Evolutionary conservation across 2,888 invertebrate genomes (phyloP).

Genomic region (Cephalotes varians): DNA sequence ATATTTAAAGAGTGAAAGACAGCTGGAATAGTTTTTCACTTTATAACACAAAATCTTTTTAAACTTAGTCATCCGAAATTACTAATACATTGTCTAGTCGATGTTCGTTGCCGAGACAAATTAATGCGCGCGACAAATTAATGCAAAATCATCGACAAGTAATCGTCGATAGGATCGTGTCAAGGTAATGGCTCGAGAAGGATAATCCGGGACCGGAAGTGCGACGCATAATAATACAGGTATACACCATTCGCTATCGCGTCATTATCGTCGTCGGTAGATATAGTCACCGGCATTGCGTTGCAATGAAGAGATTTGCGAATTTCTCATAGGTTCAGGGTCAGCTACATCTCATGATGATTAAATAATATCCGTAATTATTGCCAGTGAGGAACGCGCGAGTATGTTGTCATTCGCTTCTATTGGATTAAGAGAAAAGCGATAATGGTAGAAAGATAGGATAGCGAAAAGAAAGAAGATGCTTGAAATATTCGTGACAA

Average conservation of each 20-base stretch:
- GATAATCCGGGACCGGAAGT: conserved; percentile 73
- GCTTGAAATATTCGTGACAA: neutral
- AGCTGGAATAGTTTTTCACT: neutral
- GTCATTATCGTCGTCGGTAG: conserved; percentile 53
- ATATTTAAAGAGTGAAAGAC: neutral
- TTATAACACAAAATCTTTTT: neutral
- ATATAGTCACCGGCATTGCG: conserved; percentile 5
- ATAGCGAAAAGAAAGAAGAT: neutral
- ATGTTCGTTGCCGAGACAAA: neutral
- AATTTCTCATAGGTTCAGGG: conserved; percentile 52
- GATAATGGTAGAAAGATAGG: neutral
- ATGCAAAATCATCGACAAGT: conserved; percentile 45
- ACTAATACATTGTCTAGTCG: neutral
- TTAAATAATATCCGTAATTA: conserved; percentile 51
- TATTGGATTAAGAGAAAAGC: neutral
- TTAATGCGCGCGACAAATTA: conserved; percentile 20
- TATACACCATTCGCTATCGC: conserved; percentile 66
- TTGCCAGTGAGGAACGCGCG: neutral
- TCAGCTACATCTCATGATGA: conserved; percentile 44
- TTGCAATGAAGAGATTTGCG: conserved; percentile 32
- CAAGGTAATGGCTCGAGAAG: conserved; percentile 62
- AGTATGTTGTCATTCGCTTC: neutral
- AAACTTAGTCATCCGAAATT: neutral
- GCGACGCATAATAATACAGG: conserved; percentile 74
- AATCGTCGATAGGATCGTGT: conserved; percentile 58